Conservation (phyloP, 2,888 invertebrate species). For the Dasypogon diadema region DNA sequence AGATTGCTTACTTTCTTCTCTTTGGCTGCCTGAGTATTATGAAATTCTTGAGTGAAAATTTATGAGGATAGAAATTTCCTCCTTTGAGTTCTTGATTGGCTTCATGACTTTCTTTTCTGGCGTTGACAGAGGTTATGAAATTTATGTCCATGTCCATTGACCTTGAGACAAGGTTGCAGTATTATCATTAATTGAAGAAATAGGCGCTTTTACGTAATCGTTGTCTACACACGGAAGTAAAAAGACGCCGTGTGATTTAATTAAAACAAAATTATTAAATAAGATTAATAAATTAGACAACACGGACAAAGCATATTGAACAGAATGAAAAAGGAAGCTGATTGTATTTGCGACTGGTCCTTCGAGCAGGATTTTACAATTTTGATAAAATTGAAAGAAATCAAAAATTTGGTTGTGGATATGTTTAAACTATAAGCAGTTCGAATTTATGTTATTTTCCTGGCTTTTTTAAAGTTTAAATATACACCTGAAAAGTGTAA, state of each 20-base stretch:
- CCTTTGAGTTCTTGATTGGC: conserved; percentile 41
- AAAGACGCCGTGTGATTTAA: neutral
- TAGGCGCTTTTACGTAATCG: neutral
- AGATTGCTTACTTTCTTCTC: conserved; percentile 50
- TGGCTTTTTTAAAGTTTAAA: too few species aligned
- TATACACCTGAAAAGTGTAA: too few species aligned
- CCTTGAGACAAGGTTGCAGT: conserved; percentile 46
- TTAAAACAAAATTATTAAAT: neutral
- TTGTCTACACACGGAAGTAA: neutral
- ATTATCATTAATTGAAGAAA: conserved; percentile 1
- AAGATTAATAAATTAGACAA: neutral
- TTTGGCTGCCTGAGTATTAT: conserved; percentile 34
- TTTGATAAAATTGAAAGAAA: too few species aligned
- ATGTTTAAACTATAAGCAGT: too few species aligned
- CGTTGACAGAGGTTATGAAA: conserved; percentile 32
- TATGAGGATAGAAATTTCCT: conserved; percentile 45
- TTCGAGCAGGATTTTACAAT: too few species aligned
- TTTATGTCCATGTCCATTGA: conserved; percentile 45
- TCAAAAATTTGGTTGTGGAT: too few species aligned
- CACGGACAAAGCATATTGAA: too few species aligned
- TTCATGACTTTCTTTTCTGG: conserved; percentile 38
- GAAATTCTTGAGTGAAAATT: conserved; percentile 46
- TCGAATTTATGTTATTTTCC: too few species aligned
- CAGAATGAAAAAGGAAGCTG: too few species aligned
- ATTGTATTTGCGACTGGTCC: too few species aligned